Evolutionary conservation across 2,888 invertebrate species (phyloP).

Genomic region (Eueremaeus valkanovi): DNA sequence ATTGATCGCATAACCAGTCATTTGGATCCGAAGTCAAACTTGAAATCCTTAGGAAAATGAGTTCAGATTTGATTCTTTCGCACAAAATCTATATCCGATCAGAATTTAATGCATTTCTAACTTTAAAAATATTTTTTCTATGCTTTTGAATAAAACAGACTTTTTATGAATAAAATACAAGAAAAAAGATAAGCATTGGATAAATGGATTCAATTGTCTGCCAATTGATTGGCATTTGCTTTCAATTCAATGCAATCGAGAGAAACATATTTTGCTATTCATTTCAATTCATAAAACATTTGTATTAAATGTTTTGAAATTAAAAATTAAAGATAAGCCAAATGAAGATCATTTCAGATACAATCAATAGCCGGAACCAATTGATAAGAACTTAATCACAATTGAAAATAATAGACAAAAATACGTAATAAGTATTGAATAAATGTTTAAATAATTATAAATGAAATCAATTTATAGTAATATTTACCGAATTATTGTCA

Average conservation of each 20-base stretch:
- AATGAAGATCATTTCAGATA: neutral
- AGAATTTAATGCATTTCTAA: neutral
- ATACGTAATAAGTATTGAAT: neutral
- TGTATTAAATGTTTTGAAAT: neutral
- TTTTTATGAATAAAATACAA: too few species aligned
- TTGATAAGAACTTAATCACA: neutral
- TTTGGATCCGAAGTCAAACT: neutral
- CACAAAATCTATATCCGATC: neutral
- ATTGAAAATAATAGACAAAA: neutral
- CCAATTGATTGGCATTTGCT: neutral
- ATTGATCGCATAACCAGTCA: neutral
- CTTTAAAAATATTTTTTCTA: neutral
- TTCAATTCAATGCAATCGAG: conserved; percentile 1
- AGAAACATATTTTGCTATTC: neutral
- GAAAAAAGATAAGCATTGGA: too few species aligned
- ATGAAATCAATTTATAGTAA: neutral
- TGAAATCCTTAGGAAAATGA: neutral
- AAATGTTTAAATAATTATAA: neutral
- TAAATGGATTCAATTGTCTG: neutral
- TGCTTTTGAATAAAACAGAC: too few species aligned
- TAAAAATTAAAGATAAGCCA: neutral
- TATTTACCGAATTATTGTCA: conserved; percentile 13
- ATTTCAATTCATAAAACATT: neutral
- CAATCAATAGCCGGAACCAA: neutral
- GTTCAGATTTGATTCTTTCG: neutral